Percentiles rank a stretch among this genome's conserved stretches.
These are phyloP conservation scores for Trichonephila inaurata DNA, from an alignment of 1,140 invertebrate species.

Conservation along the genomic window DNA sequence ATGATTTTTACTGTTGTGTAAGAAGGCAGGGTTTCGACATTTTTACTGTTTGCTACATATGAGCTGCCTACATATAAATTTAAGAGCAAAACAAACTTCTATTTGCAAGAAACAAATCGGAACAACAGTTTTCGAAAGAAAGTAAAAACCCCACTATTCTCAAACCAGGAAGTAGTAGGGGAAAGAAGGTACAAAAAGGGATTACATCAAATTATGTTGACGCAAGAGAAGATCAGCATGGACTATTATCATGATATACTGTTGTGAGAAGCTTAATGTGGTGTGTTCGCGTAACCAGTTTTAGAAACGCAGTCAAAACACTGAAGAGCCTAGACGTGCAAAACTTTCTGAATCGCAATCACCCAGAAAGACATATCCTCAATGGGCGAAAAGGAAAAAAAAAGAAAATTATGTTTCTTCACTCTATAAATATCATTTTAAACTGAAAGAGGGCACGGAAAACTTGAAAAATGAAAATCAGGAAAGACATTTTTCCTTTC, in stretches of 20 bases:
- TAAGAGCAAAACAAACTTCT: too few species aligned
- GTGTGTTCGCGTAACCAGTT: background rate
- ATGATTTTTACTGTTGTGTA: too few species aligned
- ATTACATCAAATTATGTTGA: slow-evolving; percentile 30
- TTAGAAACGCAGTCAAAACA: slow-evolving; percentile 32
- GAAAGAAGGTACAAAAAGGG: background rate
- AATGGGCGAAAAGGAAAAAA: background rate
- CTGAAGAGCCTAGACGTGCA: slow-evolving; percentile 2
- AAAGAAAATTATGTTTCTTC: slow-evolving; percentile 39
- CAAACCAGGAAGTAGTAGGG: background rate
- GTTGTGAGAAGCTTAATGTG: background rate
- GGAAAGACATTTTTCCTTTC: slow-evolving; percentile 41
- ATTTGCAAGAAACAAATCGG: background rate
- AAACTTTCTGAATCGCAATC: slow-evolving; percentile 23
- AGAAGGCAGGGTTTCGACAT: too few species aligned
- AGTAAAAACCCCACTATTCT: background rate
- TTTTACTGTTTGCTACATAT: too few species aligned
- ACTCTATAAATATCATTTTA: slow-evolving; percentile 29
- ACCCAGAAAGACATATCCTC: slow-evolving; percentile 29
- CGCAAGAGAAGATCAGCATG: background rate
- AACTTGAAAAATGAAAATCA: slow-evolving; percentile 33
- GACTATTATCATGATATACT: slow-evolving; percentile 31
- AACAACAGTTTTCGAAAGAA: background rate
- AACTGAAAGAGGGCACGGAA: slow-evolving; percentile 1
- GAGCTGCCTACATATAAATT: too few species aligned